Evolutionary conservation across 2,888 invertebrate genomes (phyloP).

Genomic region (Auanema freiburgensis): DNA sequence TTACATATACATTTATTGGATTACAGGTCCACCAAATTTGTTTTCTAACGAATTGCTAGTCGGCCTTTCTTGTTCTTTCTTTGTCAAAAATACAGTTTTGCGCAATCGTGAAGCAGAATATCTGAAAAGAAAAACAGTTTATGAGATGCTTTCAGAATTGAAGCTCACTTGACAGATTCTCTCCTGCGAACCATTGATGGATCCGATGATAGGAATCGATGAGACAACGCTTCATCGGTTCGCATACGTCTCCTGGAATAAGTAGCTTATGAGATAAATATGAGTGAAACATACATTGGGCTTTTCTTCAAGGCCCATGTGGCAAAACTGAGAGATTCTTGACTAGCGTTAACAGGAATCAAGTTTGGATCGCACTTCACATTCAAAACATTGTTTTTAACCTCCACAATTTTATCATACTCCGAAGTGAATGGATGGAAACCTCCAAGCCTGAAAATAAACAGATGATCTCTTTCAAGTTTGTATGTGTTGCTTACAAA

Average conservation of each 20-base stretch:
- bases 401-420: conserved; percentile 74
- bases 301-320: conserved; percentile 92
- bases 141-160: background rate
- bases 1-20: no score
- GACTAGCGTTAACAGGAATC: conserved; percentile 89
- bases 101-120: conserved; percentile 45
- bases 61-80: conserved; percentile 25
- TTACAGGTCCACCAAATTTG: conserved; percentile 16
- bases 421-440: conserved; percentile 85
- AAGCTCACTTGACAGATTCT: conserved; percentile 69
- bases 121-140: conserved; percentile 23
- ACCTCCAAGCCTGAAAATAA: conserved; percentile 77
- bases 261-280: background rate
- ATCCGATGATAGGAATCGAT: conserved; percentile 89
- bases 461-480: conserved; percentile 2
- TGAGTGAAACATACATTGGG: conserved; percentile 75
- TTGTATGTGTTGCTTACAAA: conserved; percentile 69
- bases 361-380: conserved; percentile 88
- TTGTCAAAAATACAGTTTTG: conserved; percentile 44
- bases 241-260: conserved; percentile 83
- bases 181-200: conserved; percentile 91
- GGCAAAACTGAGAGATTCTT: conserved; percentile 87
- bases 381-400: conserved; percentile 79
- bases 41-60: conserved; percentile 17
- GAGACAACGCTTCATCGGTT: conserved; percentile 90